Conservation (phyloP, 2,888 invertebrate genomes). For the Eupithecia pulchellata region DNA sequence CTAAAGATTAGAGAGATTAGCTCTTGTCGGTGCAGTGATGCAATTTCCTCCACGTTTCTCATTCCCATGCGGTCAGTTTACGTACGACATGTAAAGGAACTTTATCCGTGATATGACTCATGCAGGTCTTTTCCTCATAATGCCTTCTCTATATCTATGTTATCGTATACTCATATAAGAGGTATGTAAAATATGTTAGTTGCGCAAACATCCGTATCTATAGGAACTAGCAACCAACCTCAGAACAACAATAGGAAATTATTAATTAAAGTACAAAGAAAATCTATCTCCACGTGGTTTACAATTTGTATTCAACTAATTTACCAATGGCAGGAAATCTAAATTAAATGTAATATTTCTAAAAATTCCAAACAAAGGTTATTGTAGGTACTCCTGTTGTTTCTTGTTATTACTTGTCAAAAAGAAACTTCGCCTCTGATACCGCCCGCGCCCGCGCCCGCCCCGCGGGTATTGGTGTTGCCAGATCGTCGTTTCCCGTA, state of each 20-base stretch:
- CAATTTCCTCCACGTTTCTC: too few relatives aligned
- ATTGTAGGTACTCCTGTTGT: not conserved
- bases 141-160: too few relatives aligned
- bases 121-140: too few relatives aligned
- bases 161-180: too few relatives aligned
- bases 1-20: too few relatives aligned
- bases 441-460: not conserved
- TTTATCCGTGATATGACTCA: too few relatives aligned
- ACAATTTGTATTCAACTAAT: not conserved
- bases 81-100: too few relatives aligned
- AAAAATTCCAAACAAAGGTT: not conserved
- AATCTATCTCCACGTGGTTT: not conserved
- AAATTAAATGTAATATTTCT: not conserved
- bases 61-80: too few relatives aligned
- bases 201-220: not conserved
- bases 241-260: not conserved
- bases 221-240: too few relatives aligned
- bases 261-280: not conserved
- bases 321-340: not conserved
- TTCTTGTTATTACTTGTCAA: conserved; percentile 10
- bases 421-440: conserved; percentile 1
- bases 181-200: not conserved
- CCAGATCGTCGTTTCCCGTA: not conserved
- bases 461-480: not conserved
- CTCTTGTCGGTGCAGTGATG: too few relatives aligned